Evolutionary conservation across 1,140 invertebrate species (phyloP), one percentile per base, ranked within the genome.

Genomic region (Drosophila oshimai): DNA sequence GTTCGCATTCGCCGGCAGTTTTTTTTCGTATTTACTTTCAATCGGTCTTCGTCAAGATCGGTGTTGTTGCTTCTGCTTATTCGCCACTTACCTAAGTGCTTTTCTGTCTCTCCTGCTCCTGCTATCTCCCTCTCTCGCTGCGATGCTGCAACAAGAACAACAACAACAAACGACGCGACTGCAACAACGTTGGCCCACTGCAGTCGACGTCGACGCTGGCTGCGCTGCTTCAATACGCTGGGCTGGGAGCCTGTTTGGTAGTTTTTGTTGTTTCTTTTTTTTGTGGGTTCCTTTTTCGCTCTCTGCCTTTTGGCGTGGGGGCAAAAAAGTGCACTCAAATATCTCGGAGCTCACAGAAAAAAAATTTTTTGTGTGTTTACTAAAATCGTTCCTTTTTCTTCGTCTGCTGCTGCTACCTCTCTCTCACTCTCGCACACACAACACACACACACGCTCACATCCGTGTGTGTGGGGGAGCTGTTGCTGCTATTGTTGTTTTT

Each of bases 1-100:
- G 57, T 70, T 53, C 65, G 13, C 33, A 77, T 65, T 86, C 67
- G 58, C 80, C 74, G 80, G 80, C 75, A 67, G 60, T 74, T 71
- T 71, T 61, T 77, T 57, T 58, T 28, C 42, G 29, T 49, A 36
- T 54, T 31, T 31, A 46, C 31, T 65, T 54, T 51, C 10, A 45
- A 72, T 71, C 20, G 44, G 20, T 47, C 37, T 61, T 71, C 67
- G 54, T 34, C 31, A 44, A 44, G 67, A 58, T 44, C 41, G 31
- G 28, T 28, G 31, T 57, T 33, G 26, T 51, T 50, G 12, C 33
- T 28, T 26, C 47, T 49, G 20, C 18, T 31, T 39, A 53, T 45
- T 60, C 49, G 53, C 20, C 29, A 81, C 76, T 80, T 80, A 80
- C 76, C 76, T 55, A 49, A 54, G 47, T 67, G 46, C 17, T 44